Percentiles rank a stretch among this genome's conserved stretches.
phyloP scores from a whole-genome alignment of 2,888 invertebrate species.

The Charanyca ferruginea region DNA sequence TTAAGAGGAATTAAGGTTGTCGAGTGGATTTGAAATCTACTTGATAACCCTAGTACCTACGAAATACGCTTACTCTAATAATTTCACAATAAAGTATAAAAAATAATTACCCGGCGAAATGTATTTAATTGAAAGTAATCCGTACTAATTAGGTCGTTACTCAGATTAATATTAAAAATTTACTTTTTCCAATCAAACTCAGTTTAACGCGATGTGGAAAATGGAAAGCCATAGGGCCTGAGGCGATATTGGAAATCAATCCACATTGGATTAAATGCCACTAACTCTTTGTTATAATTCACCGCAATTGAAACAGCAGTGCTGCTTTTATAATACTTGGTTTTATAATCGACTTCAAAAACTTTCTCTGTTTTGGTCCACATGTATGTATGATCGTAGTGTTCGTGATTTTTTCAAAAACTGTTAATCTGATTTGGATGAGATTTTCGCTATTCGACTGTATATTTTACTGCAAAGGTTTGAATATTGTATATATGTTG shows the following conservation, averaged over 20 bases:
- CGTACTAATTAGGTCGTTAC: constrained; percentile 18
- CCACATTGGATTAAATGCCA: constrained; percentile 32
- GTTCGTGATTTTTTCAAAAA: too few species aligned
- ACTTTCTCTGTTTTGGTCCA: too few species aligned
- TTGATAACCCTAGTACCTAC: neutral
- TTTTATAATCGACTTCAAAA: too few species aligned
- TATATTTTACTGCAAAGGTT: too few species aligned
- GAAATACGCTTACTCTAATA: constrained; percentile 6
- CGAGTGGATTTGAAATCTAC: neutral
- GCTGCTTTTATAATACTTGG: neutral
- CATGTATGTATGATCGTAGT: too few species aligned
- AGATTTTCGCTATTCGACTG: too few species aligned
- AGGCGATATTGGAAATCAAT: constrained; percentile 52
- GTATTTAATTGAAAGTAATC: constrained; percentile 18
- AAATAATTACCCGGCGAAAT: constrained; percentile 15
- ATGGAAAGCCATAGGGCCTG: neutral
- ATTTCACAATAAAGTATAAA: constrained; percentile 18
- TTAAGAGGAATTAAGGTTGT: too few species aligned
- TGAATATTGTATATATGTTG: too few species aligned
- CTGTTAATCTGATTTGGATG: too few species aligned
- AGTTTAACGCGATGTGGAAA: neutral
- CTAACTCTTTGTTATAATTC: constrained; percentile 22
- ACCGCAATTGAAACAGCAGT: constrained; percentile 1
- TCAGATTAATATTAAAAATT: constrained; percentile 10
- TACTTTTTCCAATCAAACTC: constrained; percentile 33